Base-by-base conservation (phyloP, 2,888 invertebrate genomes). In the Oligia strigilis region DNA sequence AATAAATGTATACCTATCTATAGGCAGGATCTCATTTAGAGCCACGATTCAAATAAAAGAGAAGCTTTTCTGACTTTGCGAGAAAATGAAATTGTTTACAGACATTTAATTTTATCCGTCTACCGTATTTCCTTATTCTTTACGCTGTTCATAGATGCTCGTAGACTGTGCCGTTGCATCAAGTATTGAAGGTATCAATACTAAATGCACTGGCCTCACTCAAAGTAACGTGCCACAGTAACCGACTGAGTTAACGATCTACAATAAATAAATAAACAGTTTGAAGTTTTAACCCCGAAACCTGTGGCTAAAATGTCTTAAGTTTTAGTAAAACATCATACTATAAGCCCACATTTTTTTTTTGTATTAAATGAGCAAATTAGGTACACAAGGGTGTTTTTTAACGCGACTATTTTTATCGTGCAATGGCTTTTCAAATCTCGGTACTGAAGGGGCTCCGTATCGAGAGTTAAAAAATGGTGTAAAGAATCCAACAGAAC, bases 101-200 rank as follows among this genome's bases (percentile, higher is more conserved):
- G 9, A 40, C 46, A 70, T 70, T 82, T 80, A 36, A 64, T 67
- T 74, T 52, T 0, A 43, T 64, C 13, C 58, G 0, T 13, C 1
- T 40, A 19, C 14, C 17, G 74, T n/a, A 67, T 60, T 82, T 67
- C 9, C 6, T 46, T 65, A 75, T 85, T 85, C 52, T 64, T 29
- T 14, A 60, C 58, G 67, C 80, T 69, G 52, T 75, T n/a, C 58
- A 69, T 75, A 77, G 60, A 62, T 1, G 58, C 19, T 71, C 65
- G 40, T 43, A 13, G 3, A 0, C 52, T 58, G 43, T 84, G 13
- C 43, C 4, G 9, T 62, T 76, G 62, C 70, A 86, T 86, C 58
- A 83, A 79, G 46, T 78, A 79, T 81, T 81, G 64, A 75, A 49
- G 60, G 69, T 71, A 76, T 87, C 75, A 77, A 81, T 87, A 78